These are phyloP conservation scores for Typhlichthys eigenmanni DNA, from an alignment of 2,797 vertebrate genomes.

Conservation along the genomic window DNA sequence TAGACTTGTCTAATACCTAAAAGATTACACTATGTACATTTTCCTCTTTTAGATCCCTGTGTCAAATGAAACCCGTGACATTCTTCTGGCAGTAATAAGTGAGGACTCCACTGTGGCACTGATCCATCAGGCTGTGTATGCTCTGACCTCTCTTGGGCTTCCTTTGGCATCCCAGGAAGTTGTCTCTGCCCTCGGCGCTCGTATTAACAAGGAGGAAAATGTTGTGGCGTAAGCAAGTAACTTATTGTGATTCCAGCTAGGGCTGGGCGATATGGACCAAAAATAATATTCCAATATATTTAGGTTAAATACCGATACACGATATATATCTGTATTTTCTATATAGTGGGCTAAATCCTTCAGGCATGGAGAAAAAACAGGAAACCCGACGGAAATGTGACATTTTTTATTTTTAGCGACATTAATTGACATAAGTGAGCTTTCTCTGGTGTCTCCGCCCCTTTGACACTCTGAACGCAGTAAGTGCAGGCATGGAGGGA, in stretches of 20 bases:
- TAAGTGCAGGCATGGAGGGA: no score
- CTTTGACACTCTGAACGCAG: no score
- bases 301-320: no score
- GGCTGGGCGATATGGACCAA: no score
- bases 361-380: no score
- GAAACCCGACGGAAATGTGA: no score
- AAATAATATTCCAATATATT: no score
- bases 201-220: slow-evolving; percentile 93
- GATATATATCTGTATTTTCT: no score
- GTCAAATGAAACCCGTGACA: slow-evolving; percentile 94
- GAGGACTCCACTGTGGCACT: slow-evolving; percentile 92
- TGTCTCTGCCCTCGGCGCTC: slow-evolving; percentile 84
- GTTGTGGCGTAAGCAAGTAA: slow-evolving; percentile 87
- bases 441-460: no score
- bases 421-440: no score
- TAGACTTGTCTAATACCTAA: not conserved
- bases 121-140: slow-evolving; percentile 91
- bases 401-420: no score
- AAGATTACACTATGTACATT: not conserved
- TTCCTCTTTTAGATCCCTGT: slow-evolving; percentile 80
- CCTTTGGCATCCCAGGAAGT: slow-evolving; percentile 93
- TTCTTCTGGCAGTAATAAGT: slow-evolving; percentile 90
- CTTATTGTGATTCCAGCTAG: not conserved
- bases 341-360: no score
- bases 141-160: slow-evolving; percentile 88